A percentile compares a stretch with the other conserved stretches of the same genome.
Conservation (phyloP, 2,888 invertebrate species). For the Busseola fusca region DNA sequence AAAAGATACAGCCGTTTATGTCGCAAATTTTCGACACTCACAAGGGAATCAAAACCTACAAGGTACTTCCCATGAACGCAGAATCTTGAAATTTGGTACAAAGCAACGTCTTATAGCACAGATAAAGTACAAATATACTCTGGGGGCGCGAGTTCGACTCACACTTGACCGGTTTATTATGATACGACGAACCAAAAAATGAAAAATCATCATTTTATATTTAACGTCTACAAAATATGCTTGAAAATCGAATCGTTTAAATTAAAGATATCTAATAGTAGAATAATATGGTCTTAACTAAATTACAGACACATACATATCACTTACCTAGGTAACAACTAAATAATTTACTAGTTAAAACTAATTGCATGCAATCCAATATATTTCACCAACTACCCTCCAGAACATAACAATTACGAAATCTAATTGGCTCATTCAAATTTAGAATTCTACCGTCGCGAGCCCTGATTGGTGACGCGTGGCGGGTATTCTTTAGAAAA, state of each 20-base stretch:
- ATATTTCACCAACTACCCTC: slow-evolving; percentile 50
- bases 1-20: too few species aligned
- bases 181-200: too few species aligned
- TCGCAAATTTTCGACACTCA: too few species aligned
- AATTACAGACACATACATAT: slow-evolving; percentile 1
- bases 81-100: too few species aligned
- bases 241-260: neutral
- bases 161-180: too few species aligned
- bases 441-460: slow-evolving; percentile 68
- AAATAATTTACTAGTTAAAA: slow-evolving; percentile 40
- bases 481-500: slow-evolving; percentile 61
- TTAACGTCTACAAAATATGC: neutral
- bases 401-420: slow-evolving; percentile 65
- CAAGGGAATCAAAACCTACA: too few species aligned
- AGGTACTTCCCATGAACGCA: too few species aligned
- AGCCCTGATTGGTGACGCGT: slow-evolving; percentile 72
- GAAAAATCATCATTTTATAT: too few species aligned
- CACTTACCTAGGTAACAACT: slow-evolving; percentile 7
- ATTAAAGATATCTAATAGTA: neutral
- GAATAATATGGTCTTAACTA: neutral
- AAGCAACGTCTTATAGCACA: too few species aligned
- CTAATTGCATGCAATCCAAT: slow-evolving; percentile 56
- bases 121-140: too few species aligned
- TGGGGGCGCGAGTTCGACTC: too few species aligned
- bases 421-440: slow-evolving; percentile 75